These are phyloP conservation scores for Erythrocercus mccallii DNA, from an alignment of 2,113 vertebrate genomes.

Conservation along the genomic window DNA sequence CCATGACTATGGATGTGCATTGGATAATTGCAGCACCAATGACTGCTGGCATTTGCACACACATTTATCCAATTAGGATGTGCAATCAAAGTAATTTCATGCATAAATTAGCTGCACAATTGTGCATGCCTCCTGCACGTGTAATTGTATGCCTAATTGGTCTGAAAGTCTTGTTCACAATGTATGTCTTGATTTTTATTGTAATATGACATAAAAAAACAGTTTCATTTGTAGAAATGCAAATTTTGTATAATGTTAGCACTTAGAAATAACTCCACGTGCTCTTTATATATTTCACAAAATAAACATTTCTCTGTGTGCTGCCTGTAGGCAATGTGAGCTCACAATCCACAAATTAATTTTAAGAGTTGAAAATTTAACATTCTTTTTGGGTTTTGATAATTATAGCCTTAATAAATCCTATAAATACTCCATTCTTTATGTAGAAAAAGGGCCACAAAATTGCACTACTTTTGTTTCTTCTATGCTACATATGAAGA, in stretches of 20 bases:
- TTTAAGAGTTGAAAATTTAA: not conserved
- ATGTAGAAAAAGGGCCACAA: not conserved
- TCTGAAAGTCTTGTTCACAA: conserved; percentile 34
- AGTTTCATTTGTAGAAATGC: not conserved
- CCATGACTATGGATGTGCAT: conserved; percentile 17
- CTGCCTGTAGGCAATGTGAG: not conserved
- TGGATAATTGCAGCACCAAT: conserved; percentile 49
- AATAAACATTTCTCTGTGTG: not conserved
- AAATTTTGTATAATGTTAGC: not conserved
- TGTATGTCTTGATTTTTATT: conserved; percentile 34
- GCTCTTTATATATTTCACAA: not conserved
- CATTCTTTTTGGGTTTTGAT: not conserved
- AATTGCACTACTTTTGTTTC: not conserved
- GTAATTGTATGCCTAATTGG: conserved; percentile 48
- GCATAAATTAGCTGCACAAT: conserved; percentile 65
- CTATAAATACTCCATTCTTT: not conserved
- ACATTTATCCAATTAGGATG: conserved; percentile 63
- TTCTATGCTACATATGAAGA: not conserved
- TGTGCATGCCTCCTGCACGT: conserved; percentile 46
- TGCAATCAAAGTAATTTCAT: conserved; percentile 60
- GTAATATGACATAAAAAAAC: not conserved
- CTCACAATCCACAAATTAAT: not conserved
- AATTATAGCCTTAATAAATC: not conserved
- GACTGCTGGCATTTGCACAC: conserved; percentile 60
- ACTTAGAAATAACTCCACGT: not conserved